Conservation (phyloP, 2,888 invertebrate genomes). For the Limnephilus lunatus region DNA sequence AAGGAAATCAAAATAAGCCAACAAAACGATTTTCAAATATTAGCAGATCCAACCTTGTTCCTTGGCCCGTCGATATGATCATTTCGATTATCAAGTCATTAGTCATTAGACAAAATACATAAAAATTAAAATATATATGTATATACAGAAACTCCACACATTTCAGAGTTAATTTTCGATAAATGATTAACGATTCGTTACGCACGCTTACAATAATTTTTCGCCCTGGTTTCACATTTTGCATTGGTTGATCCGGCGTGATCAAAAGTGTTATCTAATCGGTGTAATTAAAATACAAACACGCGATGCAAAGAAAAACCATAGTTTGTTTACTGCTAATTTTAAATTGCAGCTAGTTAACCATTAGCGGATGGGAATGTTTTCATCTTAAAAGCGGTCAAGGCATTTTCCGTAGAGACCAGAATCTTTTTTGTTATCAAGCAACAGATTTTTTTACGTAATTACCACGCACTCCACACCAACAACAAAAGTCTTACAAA, state of each 20-base stretch:
- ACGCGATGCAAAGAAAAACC: not conserved
- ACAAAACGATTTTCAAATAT: too few relatives aligned
- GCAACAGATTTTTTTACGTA: too few relatives aligned
- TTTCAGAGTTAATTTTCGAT: not conserved
- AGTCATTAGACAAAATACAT: not conserved
- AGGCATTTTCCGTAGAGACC: not conserved
- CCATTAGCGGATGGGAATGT: not conserved
- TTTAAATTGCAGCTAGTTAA: not conserved
- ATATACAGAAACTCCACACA: too few relatives aligned
- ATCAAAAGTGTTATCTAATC: not conserved
- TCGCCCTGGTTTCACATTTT: not conserved
- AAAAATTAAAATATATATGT: too few relatives aligned
- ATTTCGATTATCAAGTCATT: too few relatives aligned
- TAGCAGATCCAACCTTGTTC: too few relatives aligned
- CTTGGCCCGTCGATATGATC: too few relatives aligned
- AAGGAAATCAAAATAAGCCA: too few relatives aligned
- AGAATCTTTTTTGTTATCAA: too few relatives aligned
- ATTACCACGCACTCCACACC: too few relatives aligned
- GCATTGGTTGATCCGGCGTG: not conserved
- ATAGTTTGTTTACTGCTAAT: not conserved
- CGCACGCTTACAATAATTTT: not conserved
- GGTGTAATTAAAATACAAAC: not conserved
- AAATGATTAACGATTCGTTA: not conserved
- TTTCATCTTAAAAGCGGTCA: not conserved
- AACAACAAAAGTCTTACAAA: too few relatives aligned